Percentiles rank a stretch among this genome's conserved stretches.
These are phyloP conservation scores for Pluvianellus socialis DNA, from an alignment of 2,113 vertebrate species.

Conservation along the genomic window DNA sequence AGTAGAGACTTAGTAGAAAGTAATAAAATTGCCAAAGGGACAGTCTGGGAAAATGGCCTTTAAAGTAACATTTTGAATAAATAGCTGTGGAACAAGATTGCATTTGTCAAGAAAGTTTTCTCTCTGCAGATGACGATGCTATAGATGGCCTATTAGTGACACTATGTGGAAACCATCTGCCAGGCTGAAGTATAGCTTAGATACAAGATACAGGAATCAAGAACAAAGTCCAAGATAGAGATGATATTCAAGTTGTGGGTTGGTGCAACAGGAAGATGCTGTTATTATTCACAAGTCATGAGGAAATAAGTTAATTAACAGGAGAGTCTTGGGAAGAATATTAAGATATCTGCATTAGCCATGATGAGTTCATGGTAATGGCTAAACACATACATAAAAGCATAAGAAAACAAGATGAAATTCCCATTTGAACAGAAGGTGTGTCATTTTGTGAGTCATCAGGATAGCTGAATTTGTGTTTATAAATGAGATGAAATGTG, in stretches of 20 bases:
- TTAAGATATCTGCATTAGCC: neutral
- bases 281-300: neutral
- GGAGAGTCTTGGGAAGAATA: neutral
- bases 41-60: neutral
- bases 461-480: neutral
- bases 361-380: neutral
- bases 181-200: neutral
- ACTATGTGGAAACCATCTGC: neutral
- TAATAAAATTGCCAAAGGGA: slow-evolving; percentile 1
- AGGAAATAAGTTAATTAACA: neutral
- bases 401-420: neutral
- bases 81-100: neutral
- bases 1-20: neutral
- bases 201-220: neutral
- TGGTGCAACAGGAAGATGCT: neutral
- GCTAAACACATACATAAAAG: neutral
- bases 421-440: neutral
- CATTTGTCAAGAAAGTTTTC: slow-evolving; percentile 35
- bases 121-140: slow-evolving; percentile 5
- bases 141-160: neutral
- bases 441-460: neutral
- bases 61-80: neutral
- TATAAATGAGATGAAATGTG: neutral
- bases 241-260: neutral
- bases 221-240: neutral